Evolutionary conservation across 2,888 invertebrate genomes (phyloP).

Genomic region (Acronicta aceris): DNA sequence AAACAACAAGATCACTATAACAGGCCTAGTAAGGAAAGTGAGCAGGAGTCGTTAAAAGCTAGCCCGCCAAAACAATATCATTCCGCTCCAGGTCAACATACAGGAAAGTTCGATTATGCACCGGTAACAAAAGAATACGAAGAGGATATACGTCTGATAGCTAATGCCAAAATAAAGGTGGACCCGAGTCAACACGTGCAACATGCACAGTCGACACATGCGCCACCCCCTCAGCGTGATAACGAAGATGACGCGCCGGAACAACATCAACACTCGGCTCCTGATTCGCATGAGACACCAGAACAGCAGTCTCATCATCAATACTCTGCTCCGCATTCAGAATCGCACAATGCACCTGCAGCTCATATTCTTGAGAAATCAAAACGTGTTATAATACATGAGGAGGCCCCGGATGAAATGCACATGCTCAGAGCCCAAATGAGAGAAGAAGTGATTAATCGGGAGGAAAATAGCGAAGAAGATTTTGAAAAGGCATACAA

Average conservation of each 20-base stretch:
- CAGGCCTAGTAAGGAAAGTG: slow-evolving; percentile 25
- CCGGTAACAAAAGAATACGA: slow-evolving; percentile 72
- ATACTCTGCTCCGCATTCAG: slow-evolving; percentile 41
- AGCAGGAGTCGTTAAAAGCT: slow-evolving; percentile 26
- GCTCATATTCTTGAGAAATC: slow-evolving; percentile 75
- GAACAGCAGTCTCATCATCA: slow-evolving; percentile 25
- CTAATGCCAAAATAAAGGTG: slow-evolving; percentile 71
- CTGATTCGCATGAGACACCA: slow-evolving; percentile 35
- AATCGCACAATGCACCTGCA: slow-evolving; percentile 55
- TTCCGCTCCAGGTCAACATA: slow-evolving; percentile 51
- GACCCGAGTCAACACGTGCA: slow-evolving; percentile 73
- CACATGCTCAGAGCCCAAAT: slow-evolving; percentile 72
- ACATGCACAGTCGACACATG: slow-evolving; percentile 42
- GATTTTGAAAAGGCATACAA: slow-evolving; percentile 84
- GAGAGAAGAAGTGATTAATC: slow-evolving; percentile 69
- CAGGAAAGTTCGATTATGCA: slow-evolving; percentile 60
- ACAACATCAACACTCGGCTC: slow-evolving; percentile 38
- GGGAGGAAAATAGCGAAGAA: slow-evolving; percentile 82
- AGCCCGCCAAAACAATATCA: slow-evolving; percentile 42
- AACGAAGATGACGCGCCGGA: slow-evolving; percentile 35
- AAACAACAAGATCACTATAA: slow-evolving; percentile 42
- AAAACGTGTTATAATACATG: slow-evolving; percentile 76
- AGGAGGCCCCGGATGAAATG: slow-evolving; percentile 75
- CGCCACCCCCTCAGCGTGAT: slow-evolving; percentile 23
- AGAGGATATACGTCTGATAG: slow-evolving; percentile 71